Conservation (phyloP, 1,140 invertebrate species). For the Aphis craccivora region DNA sequence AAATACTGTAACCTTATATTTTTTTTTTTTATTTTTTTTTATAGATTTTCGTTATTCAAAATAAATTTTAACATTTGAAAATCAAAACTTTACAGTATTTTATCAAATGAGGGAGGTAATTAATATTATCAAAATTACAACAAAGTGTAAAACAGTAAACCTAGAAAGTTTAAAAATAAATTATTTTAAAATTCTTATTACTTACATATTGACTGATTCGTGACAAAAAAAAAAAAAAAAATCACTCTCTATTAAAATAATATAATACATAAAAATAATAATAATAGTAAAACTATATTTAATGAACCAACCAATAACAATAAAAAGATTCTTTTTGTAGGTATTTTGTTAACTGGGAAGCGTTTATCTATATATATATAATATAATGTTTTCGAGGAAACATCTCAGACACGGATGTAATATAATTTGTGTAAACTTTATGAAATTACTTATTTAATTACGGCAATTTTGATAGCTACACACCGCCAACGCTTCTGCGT, state of each 20-base stretch:
- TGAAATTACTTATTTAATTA: constrained; percentile 21
- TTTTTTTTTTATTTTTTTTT: no score
- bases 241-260: neutral
- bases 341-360: neutral
- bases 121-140: no score
- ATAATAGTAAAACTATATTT: neutral
- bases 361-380: neutral
- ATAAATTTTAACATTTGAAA: no score
- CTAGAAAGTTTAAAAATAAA: no score
- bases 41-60: no score
- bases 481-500: neutral
- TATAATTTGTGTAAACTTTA: constrained; percentile 20
- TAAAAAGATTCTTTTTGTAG: neutral
- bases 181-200: no score
- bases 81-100: no score
- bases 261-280: neutral
- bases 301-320: neutral
- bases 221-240: no score
- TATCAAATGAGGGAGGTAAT: no score
- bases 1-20: no score
- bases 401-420: neutral
- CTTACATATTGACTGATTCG: no score
- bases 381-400: neutral
- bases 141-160: no score
- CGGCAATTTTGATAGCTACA: neutral